Evolutionary conservation across 1,140 invertebrate species (phyloP).

Genomic region (Temnothorax longispinosus): DNA sequence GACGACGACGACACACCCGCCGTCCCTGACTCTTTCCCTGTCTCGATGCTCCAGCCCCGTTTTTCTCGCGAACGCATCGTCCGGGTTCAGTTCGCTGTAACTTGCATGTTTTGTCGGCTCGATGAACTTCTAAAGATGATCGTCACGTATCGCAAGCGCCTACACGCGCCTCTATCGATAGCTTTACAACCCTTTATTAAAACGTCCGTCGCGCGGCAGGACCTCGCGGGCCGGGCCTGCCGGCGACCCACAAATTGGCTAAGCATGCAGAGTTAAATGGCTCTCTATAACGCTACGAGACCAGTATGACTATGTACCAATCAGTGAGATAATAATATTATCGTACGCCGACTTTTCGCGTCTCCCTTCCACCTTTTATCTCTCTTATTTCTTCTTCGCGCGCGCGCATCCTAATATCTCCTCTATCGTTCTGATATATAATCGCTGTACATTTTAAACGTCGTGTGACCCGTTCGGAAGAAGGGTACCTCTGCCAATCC

Average conservation of each 20-base stretch:
- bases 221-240: constrained; percentile 16
- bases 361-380: neutral
- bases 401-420: neutral
- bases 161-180: constrained; percentile 70
- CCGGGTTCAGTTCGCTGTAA: constrained; percentile 59
- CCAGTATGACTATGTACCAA: constrained; percentile 72
- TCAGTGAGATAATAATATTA: constrained; percentile 72
- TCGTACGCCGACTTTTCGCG: constrained; percentile 36
- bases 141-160: constrained; percentile 69
- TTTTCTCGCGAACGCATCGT: constrained; percentile 56
- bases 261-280: constrained; percentile 80
- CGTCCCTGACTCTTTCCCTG: constrained; percentile 35
- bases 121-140: constrained; percentile 77
- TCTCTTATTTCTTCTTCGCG: too few relatives aligned
- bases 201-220: constrained; percentile 53
- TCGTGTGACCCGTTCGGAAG: neutral
- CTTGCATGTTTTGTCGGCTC: constrained; percentile 63
- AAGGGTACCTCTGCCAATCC: neutral
- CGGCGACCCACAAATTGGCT: constrained; percentile 73
- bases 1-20: constrained; percentile 4
- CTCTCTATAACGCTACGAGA: constrained; percentile 73
- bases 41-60: constrained; percentile 74
- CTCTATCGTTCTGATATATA: constrained; percentile 31
- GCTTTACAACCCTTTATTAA: constrained; percentile 66
- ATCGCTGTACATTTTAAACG: constrained; percentile 58